These are phyloP conservation scores for Lasioglossum leucozonium DNA, from an alignment of 2,888 invertebrate species.

Conservation along the genomic window DNA sequence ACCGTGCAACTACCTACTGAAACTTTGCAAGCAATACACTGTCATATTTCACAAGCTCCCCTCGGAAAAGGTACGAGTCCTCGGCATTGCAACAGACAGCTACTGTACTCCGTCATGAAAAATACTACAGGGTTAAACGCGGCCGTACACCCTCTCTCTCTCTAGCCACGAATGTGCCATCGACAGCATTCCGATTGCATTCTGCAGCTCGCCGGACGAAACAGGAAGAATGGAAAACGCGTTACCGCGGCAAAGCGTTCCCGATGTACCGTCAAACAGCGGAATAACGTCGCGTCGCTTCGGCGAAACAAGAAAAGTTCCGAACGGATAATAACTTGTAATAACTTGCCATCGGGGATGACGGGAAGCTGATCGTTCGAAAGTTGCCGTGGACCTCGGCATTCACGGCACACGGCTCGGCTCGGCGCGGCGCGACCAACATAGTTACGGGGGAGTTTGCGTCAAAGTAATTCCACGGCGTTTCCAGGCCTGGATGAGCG, in stretches of 20 bases:
- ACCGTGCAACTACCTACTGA: too few relatives aligned
- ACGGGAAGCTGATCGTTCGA: slow-evolving; percentile 57
- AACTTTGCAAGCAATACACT: too few relatives aligned
- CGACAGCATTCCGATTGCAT: neutral
- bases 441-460: slow-evolving; percentile 54
- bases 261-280: neutral
- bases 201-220: neutral
- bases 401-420: slow-evolving; percentile 3
- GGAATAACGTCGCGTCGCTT: neutral
- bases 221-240: neutral
- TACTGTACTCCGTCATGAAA: neutral
- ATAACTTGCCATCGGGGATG: slow-evolving; percentile 52
- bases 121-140: neutral
- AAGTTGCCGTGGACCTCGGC: slow-evolving; percentile 35
- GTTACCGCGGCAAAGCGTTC: neutral
- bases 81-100: neutral
- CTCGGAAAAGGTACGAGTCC: too few relatives aligned
- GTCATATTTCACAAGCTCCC: too few relatives aligned
- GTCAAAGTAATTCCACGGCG: slow-evolving; percentile 56
- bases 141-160: neutral
- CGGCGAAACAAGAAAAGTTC: slow-evolving; percentile 29
- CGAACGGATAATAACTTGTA: slow-evolving; percentile 51
- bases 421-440: slow-evolving; percentile 7
- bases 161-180: neutral
- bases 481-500: neutral